These are phyloP conservation scores for Petrolisthes cinctipes DNA, from an alignment of 2,888 invertebrate genomes.

Conservation along the genomic window DNA sequence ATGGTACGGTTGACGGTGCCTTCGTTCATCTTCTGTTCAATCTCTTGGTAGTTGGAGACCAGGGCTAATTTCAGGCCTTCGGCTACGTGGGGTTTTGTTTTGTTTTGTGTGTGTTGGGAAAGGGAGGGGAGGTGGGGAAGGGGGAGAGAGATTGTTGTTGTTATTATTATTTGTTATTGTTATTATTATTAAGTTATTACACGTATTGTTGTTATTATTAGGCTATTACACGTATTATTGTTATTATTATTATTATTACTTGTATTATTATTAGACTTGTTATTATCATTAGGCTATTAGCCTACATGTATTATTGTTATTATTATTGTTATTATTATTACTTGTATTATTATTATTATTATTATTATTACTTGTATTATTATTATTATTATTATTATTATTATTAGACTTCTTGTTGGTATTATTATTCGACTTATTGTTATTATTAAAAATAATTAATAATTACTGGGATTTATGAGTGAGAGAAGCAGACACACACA, in stretches of 20 bases:
- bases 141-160: background rate
- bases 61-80: slow-evolving; percentile 71
- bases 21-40: slow-evolving; percentile 73
- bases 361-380: too few species aligned
- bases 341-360: too few species aligned
- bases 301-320: too few species aligned
- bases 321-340: too few species aligned
- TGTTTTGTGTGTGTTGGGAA: background rate
- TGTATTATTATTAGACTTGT: too few species aligned
- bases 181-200: too few species aligned
- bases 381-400: too few species aligned
- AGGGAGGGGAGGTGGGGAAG: background rate
- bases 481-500: background rate
- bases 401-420: background rate
- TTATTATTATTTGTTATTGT: too few species aligned
- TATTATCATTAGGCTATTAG: too few species aligned
- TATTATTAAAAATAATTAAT: background rate
- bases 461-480: background rate
- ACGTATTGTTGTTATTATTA: too few species aligned
- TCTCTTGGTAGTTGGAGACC: slow-evolving; percentile 72
- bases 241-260: too few species aligned
- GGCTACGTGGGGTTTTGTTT: slow-evolving; percentile 69
- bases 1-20: slow-evolving; percentile 74
- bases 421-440: background rate
- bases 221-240: too few species aligned